These are phyloP conservation scores for Beroe forskalii DNA, from an alignment of 37 sponge, comb jelly and placozoan species.

Conservation along the genomic window DNA sequence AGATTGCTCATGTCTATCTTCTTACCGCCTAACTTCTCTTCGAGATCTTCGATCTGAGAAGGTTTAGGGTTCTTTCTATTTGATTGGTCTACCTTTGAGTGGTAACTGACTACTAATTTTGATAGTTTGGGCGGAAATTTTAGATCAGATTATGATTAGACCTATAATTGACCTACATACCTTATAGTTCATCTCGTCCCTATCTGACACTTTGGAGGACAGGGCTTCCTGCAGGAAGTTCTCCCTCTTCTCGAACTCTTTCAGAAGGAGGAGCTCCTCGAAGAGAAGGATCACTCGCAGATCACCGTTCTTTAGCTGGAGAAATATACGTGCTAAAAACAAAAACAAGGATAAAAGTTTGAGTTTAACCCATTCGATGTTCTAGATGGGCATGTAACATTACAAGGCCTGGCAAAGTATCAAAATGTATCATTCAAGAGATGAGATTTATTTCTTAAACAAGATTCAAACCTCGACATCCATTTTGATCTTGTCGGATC, in stretches of 20 bases:
- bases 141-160: neutral
- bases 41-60: constrained; percentile 73
- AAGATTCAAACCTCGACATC: constrained; percentile 72
- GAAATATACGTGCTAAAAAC: no score
- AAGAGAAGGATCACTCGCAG: constrained; percentile 77
- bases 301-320: constrained; percentile 56
- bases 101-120: no score
- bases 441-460: neutral
- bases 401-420: neutral
- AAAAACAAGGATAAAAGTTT: no score
- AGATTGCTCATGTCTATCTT: constrained; percentile 70
- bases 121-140: no score
- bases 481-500: constrained; percentile 73
- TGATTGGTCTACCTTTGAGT: no score
- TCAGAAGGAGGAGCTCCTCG: constrained; percentile 90
- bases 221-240: constrained; percentile 75
- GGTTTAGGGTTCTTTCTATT: no score
- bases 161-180: constrained; percentile 59
- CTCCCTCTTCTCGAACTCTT: constrained; percentile 98
- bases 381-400: no score
- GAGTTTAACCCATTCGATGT: no score
- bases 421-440: neutral
- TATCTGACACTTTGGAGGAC: constrained; percentile 78
- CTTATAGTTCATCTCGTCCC: constrained; percentile 76
- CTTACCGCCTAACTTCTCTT: constrained; percentile 68